A percentile compares a stretch with the other conserved stretches of the same genome.
Evolutionary conservation across 1,140 invertebrate species (phyloP).

Genomic region (Episyrphus balteatus): DNA sequence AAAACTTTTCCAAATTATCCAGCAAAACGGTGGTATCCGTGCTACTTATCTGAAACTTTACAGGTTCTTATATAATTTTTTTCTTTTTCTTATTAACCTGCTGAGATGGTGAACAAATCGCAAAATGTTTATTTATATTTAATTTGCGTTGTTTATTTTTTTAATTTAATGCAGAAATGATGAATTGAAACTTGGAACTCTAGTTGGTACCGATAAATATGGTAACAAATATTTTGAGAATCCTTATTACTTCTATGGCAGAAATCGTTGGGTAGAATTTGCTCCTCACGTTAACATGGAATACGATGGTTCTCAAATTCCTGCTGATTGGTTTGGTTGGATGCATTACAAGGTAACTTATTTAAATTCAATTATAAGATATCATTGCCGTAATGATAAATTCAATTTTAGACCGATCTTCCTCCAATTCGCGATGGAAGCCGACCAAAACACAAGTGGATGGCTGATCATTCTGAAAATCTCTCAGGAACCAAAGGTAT

Average conservation of each 20-base stretch:
- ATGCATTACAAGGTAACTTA: constrained; percentile 59
- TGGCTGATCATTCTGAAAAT: constrained; percentile 74
- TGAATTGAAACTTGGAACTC: constrained; percentile 69
- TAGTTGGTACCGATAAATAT: constrained; percentile 89
- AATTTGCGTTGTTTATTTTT: constrained; percentile 21
- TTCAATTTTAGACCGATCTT: constrained; percentile 43
- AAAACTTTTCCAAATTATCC: constrained; percentile 55
- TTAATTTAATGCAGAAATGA: constrained; percentile 56
- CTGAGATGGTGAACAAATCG: not conserved
- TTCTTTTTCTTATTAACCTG: constrained; percentile 8
- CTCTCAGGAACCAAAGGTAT: constrained; percentile 59
- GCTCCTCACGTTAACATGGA: constrained; percentile 58
- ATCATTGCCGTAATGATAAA: too few relatives aligned
- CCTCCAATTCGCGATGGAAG: constrained; percentile 50
- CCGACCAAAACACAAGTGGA: constrained; percentile 75
- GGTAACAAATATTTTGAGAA: constrained; percentile 98
- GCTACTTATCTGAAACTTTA: constrained; percentile 58
- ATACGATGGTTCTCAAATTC: constrained; percentile 90
- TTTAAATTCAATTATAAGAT: too few relatives aligned
- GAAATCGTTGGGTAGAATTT: constrained; percentile 93
- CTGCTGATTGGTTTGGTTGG: constrained; percentile 86
- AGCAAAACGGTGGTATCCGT: constrained; percentile 65
- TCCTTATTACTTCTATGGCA: constrained; percentile 73
- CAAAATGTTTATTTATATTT: constrained; percentile 7
- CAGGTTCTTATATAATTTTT: constrained; percentile 52